A percentile compares a stretch with the other conserved stretches of the same genome.
phyloP scores from a whole-genome alignment of 2,797 vertebrate genomes.

The Nannoperca obscura region DNA sequence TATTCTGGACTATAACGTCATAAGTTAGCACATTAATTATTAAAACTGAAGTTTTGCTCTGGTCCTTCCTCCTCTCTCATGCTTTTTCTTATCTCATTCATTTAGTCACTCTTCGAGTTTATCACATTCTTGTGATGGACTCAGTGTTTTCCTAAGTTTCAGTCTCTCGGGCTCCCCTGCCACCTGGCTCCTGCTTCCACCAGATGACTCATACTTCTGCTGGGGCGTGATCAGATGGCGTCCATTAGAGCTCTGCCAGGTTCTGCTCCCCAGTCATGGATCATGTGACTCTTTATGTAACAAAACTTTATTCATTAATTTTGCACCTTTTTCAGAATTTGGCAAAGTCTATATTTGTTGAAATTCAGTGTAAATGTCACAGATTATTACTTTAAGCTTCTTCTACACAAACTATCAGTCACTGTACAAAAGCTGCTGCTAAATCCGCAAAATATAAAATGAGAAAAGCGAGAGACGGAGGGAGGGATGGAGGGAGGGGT shows the following conservation, averaged over 20 bases:
- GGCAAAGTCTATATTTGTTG: not conserved
- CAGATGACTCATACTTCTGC: conserved; percentile 31
- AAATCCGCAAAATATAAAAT: conserved; percentile 30
- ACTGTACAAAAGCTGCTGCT: conserved; percentile 27
- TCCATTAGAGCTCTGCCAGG: conserved; percentile 15
- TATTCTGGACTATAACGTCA: not conserved
- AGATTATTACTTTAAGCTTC: conserved; percentile 38
- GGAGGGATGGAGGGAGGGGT: not conserved
- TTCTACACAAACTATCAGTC: conserved; percentile 11
- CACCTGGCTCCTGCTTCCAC: conserved; percentile 9
- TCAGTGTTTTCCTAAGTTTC: not conserved
- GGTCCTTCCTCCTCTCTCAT: not conserved
- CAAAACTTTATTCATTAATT: not conserved
- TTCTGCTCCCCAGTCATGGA: conserved; percentile 16
- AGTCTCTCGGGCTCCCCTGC: not conserved
- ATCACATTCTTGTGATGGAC: not conserved
- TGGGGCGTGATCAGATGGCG: conserved; percentile 31
- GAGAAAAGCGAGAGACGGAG: conserved; percentile 13
- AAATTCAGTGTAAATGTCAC: conserved; percentile 28
- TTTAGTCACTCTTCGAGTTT: not conserved
- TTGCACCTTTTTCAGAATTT: conserved; percentile 3
- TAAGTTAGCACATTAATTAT: not conserved
- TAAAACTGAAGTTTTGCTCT: not conserved
- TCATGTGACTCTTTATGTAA: not conserved
- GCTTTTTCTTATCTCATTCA: not conserved